Percentiles rank a stretch among this genome's conserved stretches.
Evolutionary conservation across 2,113 vertebrate species (phyloP).

Genomic region (Tachuris rubrigastra): DNA sequence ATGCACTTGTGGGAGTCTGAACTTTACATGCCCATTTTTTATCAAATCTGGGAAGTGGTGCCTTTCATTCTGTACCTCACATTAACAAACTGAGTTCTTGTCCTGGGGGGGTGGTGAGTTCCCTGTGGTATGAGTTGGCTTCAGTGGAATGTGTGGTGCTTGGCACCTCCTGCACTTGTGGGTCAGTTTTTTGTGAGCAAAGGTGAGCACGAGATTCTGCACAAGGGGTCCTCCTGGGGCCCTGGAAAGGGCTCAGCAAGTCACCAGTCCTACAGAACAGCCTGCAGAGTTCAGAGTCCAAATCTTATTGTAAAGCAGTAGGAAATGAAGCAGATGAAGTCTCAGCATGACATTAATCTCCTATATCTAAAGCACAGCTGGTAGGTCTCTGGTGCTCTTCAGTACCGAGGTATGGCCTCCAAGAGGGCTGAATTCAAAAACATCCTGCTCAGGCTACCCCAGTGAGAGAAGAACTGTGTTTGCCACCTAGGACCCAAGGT

Average conservation of each 20-base stretch:
- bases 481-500: background rate
- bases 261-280: background rate
- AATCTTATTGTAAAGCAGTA: background rate
- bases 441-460: background rate
- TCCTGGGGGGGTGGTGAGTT: background rate
- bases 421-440: background rate
- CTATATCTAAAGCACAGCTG: background rate
- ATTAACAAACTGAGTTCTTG: background rate
- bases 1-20: background rate
- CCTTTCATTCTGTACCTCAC: background rate
- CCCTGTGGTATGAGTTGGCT: background rate
- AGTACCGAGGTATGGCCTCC: background rate
- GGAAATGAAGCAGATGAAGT: background rate
- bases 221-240: background rate
- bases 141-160: background rate
- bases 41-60: fast-evolving
- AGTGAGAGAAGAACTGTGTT: background rate
- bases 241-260: background rate
- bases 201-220: fast-evolving
- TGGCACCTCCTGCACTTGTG: background rate
- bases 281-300: background rate
- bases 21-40: background rate
- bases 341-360: background rate
- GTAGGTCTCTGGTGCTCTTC: background rate
- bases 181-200: fast-evolving